These are phyloP conservation scores for Magallana gigas DNA, from an alignment of 1,140 invertebrate species.

Conservation along the genomic window DNA sequence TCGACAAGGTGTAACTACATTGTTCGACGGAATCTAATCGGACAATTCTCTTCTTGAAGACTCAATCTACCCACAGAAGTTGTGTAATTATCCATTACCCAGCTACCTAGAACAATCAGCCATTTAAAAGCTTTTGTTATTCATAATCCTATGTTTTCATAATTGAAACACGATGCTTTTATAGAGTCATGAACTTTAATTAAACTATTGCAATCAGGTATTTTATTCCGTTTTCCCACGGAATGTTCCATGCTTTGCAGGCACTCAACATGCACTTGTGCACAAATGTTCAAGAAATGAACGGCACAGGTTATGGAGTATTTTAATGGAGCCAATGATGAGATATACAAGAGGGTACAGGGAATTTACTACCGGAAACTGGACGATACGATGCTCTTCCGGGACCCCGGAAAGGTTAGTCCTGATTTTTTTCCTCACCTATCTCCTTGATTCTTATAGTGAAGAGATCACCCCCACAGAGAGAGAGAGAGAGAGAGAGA, in stretches of 20 bases:
- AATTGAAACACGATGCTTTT: conserved; percentile 35
- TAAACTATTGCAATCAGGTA: background rate
- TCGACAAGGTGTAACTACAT: no score
- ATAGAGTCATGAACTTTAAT: conserved; percentile 18
- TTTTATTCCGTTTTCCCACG: conserved; percentile 19
- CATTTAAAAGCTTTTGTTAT: conserved; percentile 16
- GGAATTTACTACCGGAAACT: background rate
- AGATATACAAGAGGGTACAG: background rate
- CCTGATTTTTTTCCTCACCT: background rate
- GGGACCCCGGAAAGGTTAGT: background rate
- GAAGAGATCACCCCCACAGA: no score
- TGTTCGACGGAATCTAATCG: no score
- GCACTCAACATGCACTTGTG: background rate
- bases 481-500: no score
- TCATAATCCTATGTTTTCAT: conserved; percentile 5
- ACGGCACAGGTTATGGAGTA: background rate
- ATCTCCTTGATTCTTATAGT: no score
- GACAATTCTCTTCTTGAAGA: background rate
- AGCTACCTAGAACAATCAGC: conserved; percentile 7
- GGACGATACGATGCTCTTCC: background rate
- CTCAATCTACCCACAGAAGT: background rate
- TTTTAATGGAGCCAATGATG: background rate
- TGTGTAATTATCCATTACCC: background rate
- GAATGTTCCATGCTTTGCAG: background rate
- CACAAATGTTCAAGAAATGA: background rate